Conservation (phyloP, 2,888 invertebrate genomes). For the Clivina fossor region DNA sequence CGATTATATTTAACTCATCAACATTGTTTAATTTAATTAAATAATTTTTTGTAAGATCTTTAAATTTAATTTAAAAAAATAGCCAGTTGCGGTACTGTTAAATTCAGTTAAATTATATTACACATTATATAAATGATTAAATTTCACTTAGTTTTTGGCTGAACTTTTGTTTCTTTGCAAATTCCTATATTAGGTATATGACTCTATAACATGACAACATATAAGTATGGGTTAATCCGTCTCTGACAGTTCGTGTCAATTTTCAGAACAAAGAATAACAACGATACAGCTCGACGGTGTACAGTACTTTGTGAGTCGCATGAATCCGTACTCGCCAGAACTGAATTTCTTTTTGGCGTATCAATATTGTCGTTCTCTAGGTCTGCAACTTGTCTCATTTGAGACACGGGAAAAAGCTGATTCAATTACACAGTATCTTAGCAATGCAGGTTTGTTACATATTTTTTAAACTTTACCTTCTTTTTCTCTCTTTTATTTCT, state of each 20-base stretch:
- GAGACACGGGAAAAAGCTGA: constrained; percentile 86
- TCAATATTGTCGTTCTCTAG: constrained; percentile 84
- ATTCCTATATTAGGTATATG: no score
- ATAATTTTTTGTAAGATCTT: no score
- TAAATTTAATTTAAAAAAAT: no score
- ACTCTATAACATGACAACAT: neutral
- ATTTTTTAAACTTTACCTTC: no score
- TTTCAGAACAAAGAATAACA: constrained; percentile 81
- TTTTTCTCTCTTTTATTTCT: no score
- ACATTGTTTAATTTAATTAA: no score
- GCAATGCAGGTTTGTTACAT: constrained; percentile 74
- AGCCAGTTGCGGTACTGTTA: no score
- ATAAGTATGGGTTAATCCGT: neutral
- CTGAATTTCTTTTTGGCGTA: constrained; percentile 85
- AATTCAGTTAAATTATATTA: no score
- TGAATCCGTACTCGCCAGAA: constrained; percentile 85
- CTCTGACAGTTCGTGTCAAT: constrained; percentile 5
- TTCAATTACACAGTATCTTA: constrained; percentile 78
- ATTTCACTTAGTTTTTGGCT: no score
- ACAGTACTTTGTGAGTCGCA: constrained; percentile 82
- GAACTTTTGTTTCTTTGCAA: no score
- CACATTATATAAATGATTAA: no score
- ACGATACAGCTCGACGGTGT: constrained; percentile 84
- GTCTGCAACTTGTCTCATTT: constrained; percentile 80
- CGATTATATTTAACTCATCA: no score